A percentile compares a stretch with the other conserved stretches of the same genome.
These are phyloP conservation scores for Drosophila anomalipes DNA, from an alignment of 2,888 invertebrate genomes.

Conservation along the genomic window DNA sequence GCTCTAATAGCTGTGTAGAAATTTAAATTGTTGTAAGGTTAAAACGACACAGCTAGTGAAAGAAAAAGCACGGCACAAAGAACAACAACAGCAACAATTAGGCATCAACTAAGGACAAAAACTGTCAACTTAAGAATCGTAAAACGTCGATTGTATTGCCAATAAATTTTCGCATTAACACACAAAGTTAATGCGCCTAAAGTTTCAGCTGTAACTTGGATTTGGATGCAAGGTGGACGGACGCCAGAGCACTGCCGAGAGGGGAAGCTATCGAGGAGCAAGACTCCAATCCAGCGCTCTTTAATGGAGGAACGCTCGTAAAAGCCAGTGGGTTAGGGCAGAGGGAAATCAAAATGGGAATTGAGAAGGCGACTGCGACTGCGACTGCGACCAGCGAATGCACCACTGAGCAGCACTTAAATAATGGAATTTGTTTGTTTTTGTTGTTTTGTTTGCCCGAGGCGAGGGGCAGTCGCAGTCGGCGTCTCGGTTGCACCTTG, in stretches of 20 bases:
- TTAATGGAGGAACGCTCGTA: conserved; percentile 68
- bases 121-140: conserved; percentile 80
- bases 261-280: conserved; percentile 1
- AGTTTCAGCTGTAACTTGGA: conserved; percentile 35
- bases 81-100: conserved; percentile 23
- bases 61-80: not conserved
- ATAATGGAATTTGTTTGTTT: conserved; percentile 73
- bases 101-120: conserved; percentile 51
- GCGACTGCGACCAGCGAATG: conserved; percentile 45
- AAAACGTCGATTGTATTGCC: conserved; percentile 82
- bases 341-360: conserved; percentile 10
- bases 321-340: conserved; percentile 52
- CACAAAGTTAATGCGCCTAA: conserved; percentile 74
- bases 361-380: conserved; percentile 5
- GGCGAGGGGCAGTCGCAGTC: not conserved
- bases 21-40: not conserved
- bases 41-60: not conserved
- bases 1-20: not conserved
- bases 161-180: conserved; percentile 80
- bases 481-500: conserved; percentile 23
- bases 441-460: conserved; percentile 46
- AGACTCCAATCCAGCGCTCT: conserved; percentile 40
- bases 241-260: not conserved
- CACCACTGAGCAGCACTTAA: conserved; percentile 76
- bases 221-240: conserved; percentile 43